phyloP scores from a whole-genome alignment of 1,140 invertebrate genomes.

The Hyles euphorbiae region DNA sequence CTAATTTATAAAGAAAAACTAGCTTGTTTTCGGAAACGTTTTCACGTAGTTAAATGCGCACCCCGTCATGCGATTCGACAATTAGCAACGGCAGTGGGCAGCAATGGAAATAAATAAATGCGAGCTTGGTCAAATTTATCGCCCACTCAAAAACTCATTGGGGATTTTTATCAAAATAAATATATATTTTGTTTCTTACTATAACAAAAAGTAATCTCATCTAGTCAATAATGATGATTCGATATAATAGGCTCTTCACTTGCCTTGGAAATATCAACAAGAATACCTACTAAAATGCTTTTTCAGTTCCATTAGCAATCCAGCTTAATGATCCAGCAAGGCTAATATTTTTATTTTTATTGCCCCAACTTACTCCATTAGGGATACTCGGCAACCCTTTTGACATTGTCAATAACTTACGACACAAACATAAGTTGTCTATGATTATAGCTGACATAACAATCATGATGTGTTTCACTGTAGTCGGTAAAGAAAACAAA shows the following conservation, averaged over 20 bases:
- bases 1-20: conserved; percentile 26
- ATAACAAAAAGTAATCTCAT: no score
- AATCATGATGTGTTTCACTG: no score
- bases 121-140: conserved; percentile 13
- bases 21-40: conserved; percentile 43
- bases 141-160: conserved; percentile 14
- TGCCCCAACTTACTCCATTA: conserved; percentile 10
- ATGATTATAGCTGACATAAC: not conserved
- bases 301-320: not conserved
- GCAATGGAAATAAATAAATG: conserved; percentile 21
- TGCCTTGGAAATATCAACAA: no score
- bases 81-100: conserved; percentile 26
- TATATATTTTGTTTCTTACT: no score
- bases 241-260: no score
- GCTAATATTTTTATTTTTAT: conserved; percentile 6
- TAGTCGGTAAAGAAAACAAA: conserved; percentile 12
- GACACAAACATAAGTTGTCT: not conserved
- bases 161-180: no score
- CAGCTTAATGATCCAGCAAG: not conserved
- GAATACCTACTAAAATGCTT: not conserved
- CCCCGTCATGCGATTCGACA: conserved; percentile 35
- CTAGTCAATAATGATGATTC: no score
- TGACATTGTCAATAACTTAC: conserved; percentile 2
- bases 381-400: conserved; percentile 6
- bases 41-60: conserved; percentile 32